Evolutionary conservation across 1,140 invertebrate genomes (phyloP), one percentile per base, ranked within the genome.

Genomic region (Anadara kagoshimensis): DNA sequence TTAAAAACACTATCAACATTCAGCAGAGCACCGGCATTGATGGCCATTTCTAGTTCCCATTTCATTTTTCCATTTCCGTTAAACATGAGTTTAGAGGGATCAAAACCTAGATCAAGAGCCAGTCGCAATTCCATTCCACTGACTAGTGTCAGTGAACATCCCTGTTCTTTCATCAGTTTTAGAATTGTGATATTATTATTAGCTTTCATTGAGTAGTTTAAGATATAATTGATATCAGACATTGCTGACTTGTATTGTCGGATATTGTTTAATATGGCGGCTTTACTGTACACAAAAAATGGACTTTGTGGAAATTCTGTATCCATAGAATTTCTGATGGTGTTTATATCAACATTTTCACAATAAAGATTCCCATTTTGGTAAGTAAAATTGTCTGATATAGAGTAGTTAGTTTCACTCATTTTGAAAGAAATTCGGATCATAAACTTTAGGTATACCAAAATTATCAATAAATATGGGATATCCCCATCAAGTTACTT

Each of bases 11-110:
- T 88, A 59, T 90, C 90, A 14, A 90, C 85, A 71, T 90, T 90
- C 18, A 90, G 66, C 7, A 87, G 53, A 44, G 87, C 87, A 10
- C 80, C 84, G 26, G 80, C 62, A 51, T 83, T 69, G 11, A 90
- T 78, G 4, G 89, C 90, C 26, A 88, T 53, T 26, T 84, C 79
- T 5, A 89, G 85, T 78, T 90, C 89, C 85, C 85, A 87, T 0
- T 70, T 72, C 5, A 81, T 77, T 76, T 90, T 90, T 20, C 90
- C 90, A 71, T 89, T 90, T 22, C 90, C 90, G 78, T 90, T 90
- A 20, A 89, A 83, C 43, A 90, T 62, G 18, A 90, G 82, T 7
- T 71, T 57, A 26, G 69, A 49, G 16, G 84, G 76, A 20, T 68
- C 14, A 74, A 89, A 89, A 18, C 88, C 88, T 16, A 78, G 72